Base-by-base conservation (phyloP, 2,797 vertebrate genomes). In the Taeniopygia guttata region DNA sequence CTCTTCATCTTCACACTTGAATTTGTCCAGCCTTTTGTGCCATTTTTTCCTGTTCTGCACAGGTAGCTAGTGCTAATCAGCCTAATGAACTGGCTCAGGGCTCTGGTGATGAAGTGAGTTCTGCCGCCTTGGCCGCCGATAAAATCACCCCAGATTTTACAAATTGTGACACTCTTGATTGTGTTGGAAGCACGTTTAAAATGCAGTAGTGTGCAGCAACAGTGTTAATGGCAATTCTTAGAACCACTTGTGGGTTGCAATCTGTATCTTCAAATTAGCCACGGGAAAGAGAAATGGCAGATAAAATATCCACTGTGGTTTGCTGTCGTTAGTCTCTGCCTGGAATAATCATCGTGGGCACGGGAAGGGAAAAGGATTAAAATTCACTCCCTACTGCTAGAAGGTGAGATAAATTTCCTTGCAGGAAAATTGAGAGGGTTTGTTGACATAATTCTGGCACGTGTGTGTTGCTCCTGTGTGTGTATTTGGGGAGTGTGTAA, bases 221-320 rank as follows among this genome's bases (percentile, higher is more conserved):
- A 18, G 26, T 19, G 43, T 74, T 76, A 82, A 89, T 89, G 72
- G 90, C 90, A 87, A 54, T 85, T 74, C 93, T 49, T 56, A 60
- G 85, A 89, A 18, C 90, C 89, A 89, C 92, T 95, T 74, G 94
- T 12, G 38, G 77, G 81, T 49, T 93, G 82, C 92, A 90, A 56
- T 95, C 95, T 93, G 86, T 93, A 58, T 64, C 93, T 84, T 94
- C 84, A 80, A 12, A 90, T 93, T 87, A 96, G 86, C 56, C 74
- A 20, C 11, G 56, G 84, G 84, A 68, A 90, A 8, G 90, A 90
- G 92, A 42, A 92, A 59, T 30, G 78, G 88, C 84, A 90, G 94
- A 63, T 93, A 46, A 87, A 96, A 90, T 60, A 90, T n/a, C 92
- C n/a, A 0, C 14, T 54, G 84, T 84, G 92, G 88, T 83, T 95